phyloP scores from a whole-genome alignment of 2,888 invertebrate species.

The Lithophane leautieri region DNA sequence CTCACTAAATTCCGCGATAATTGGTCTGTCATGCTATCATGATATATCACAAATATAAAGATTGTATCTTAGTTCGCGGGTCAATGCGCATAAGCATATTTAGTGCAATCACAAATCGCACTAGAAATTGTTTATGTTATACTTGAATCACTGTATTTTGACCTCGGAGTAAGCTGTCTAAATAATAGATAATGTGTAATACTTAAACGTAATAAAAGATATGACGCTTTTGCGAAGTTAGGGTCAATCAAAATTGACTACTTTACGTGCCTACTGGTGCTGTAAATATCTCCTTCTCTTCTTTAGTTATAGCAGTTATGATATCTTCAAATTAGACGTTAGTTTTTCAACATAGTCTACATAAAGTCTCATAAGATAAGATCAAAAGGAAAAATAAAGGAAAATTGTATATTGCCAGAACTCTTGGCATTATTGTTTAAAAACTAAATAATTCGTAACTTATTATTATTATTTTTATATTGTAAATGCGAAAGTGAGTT shows the following conservation, averaged over 20 bases:
- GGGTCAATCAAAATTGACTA: not conserved
- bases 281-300: not conserved
- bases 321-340: not conserved
- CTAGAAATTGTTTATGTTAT: slow-evolving; percentile 10
- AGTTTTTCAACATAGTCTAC: not conserved
- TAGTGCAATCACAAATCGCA: slow-evolving; percentile 23
- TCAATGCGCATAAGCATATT: slow-evolving; percentile 12
- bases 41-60: slow-evolving; percentile 32
- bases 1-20: slow-evolving; percentile 28
- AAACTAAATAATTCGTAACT: no score
- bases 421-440: not conserved
- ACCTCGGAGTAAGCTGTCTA: slow-evolving; percentile 16
- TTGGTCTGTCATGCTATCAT: slow-evolving; percentile 38
- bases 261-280: not conserved
- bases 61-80: slow-evolving; percentile 9
- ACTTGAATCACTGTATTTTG: slow-evolving; percentile 20
- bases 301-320: not conserved
- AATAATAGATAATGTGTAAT: slow-evolving; percentile 26
- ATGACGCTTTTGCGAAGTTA: not conserved
- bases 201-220: slow-evolving; percentile 12
- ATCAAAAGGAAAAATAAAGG: no score
- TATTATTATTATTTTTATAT: no score
- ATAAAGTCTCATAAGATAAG: not conserved
- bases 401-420: not conserved
- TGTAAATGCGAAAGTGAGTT: no score